Evolutionary conservation across 2,797 vertebrate genomes (phyloP), one percentile per base, ranked within the genome.

Genomic region (Lophius americanus): DNA sequence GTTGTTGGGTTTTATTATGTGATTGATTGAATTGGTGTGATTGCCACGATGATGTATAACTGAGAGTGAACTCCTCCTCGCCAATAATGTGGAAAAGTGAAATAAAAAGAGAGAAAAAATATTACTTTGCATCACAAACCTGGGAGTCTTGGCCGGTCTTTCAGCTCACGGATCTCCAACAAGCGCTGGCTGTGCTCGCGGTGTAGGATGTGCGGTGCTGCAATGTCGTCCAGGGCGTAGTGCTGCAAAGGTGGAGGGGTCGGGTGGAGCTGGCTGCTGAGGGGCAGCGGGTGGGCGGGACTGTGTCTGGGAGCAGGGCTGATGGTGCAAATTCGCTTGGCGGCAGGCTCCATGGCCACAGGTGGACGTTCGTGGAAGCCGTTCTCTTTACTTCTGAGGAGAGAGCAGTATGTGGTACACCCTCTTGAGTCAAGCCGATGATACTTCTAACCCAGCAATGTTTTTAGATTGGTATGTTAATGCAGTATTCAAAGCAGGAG

Each of bases 321-420:
- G 85, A 99, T 99, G 89, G 98, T 99, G 92, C 98, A 99, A 64
- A 99, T 97, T 46, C 97, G 92, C 82, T 99, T 98, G 60, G 96
- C 94, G 0, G 96, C 94, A 2, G 97, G 97, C 83, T 99, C 98
- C 23, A 97, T 80, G 0, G 95, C 88, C 38, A 94, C 78, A 0
- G 95, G 68, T 0, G 96, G 96, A 48, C 96, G 96, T 70, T 99
- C 97, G 0, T 94, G 93, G 87, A 98, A 98, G 59, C 93, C 94
- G 39, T 92, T 96, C 73, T 99, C 98, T 83, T 99, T 95, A 35
- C 71, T 77, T 83, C 94, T 94, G 76, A 9, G 41, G 13, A 60
- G 44, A 49, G 5, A 3, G 43, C 2, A 3, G 51, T 3, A 11
- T 5, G 8, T 3, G 47, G 59, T 66, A 48, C 4, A 12, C 2